phyloP scores from a whole-genome alignment of 2,113 vertebrate species.

The Parus major region DNA sequence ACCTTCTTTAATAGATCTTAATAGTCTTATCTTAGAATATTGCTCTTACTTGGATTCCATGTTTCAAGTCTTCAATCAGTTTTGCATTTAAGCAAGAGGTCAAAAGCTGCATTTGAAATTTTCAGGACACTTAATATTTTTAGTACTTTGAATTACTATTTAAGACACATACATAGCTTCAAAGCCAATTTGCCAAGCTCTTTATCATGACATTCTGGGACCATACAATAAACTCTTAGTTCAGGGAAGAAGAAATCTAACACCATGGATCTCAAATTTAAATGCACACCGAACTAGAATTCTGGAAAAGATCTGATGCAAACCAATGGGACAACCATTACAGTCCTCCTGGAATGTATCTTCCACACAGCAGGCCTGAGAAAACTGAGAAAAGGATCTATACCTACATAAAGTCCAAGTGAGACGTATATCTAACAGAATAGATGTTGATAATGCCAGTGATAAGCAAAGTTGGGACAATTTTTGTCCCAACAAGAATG shows the following conservation, averaged over 20 bases:
- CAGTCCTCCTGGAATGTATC: neutral
- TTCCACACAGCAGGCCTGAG: neutral
- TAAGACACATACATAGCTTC: neutral
- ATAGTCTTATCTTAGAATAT: neutral
- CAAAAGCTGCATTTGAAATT: neutral
- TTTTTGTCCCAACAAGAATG: neutral
- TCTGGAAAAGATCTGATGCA: neutral
- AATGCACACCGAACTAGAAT: neutral
- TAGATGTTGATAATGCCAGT: neutral
- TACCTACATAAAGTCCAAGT: neutral
- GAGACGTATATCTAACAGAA: neutral
- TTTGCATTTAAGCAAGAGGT: neutral
- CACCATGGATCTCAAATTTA: neutral
- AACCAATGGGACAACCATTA: neutral
- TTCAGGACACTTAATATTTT: neutral
- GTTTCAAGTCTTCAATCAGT: neutral
- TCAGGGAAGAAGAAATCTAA: neutral
- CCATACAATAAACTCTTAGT: neutral
- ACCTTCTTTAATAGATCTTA: neutral
- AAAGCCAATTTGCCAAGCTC: neutral
- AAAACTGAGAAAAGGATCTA: neutral
- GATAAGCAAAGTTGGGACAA: neutral
- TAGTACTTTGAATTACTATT: neutral
- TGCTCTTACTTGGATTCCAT: neutral
- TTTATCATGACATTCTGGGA: neutral